Percentiles rank a stretch among this genome's conserved stretches.
Conservation (phyloP, 2,888 invertebrate genomes). For the Aphelenchoides bicaudatus region DNA sequence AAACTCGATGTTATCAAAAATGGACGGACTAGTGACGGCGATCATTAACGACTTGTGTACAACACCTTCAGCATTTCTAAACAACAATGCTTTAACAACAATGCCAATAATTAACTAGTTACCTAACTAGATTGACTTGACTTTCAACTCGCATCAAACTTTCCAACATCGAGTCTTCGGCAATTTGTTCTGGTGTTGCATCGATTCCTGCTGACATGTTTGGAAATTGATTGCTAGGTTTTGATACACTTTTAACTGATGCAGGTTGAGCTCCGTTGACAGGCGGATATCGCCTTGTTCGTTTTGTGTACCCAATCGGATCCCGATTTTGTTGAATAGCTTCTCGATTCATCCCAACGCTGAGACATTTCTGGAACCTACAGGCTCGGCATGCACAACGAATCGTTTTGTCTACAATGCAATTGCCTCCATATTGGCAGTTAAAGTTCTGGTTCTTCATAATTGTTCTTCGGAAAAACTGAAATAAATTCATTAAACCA, state of each 20-base stretch:
- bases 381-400: conserved; percentile 53
- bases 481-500: too few relatives aligned
- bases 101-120: too few relatives aligned
- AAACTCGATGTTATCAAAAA: conserved; percentile 24
- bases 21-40: conserved; percentile 13
- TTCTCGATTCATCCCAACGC: conserved; percentile 31
- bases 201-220: conserved; percentile 15
- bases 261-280: conserved; percentile 31
- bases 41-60: conserved; percentile 33
- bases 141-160: conserved; percentile 28
- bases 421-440: conserved; percentile 47
- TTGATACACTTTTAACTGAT: conserved; percentile 14
- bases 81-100: too few relatives aligned
- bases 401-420: conserved; percentile 40
- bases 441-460: conserved; percentile 59
- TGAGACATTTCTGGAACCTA: conserved; percentile 30
- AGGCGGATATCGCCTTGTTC: conserved; percentile 55
- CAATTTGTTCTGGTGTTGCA: conserved; percentile 24
- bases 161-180: conserved; percentile 27
- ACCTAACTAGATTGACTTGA: conserved; percentile 30
- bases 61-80: conserved; percentile 32
- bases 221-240: conserved; percentile 18
- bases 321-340: conserved; percentile 60
- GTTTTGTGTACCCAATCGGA: conserved; percentile 59
- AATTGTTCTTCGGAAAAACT: conserved; percentile 57